Base-by-base conservation (phyloP, 2,797 vertebrate species). In the Malacoraja senta region DNA sequence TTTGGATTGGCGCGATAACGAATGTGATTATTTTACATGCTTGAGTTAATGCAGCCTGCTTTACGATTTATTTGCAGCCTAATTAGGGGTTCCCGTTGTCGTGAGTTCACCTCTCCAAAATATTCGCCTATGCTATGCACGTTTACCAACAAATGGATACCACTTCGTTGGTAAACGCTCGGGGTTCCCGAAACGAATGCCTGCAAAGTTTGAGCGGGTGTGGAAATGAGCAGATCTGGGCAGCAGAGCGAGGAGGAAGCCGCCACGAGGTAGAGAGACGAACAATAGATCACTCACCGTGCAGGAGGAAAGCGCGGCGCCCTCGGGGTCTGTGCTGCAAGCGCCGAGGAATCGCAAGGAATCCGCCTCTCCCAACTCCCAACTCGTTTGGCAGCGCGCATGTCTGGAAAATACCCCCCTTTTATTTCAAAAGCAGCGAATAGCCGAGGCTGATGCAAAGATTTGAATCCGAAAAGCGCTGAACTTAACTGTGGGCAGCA, bases 371-470 rank as follows among this genome's bases (percentile, higher is more conserved):
- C 8, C 9, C 44, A 44, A 44, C 44, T 86, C 2, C 8, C 84
- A 32, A n/a, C 1, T 7, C n/a, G 24, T 91, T 29, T 26, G 0
- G 38, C 35, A 74, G 1, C 1, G 68, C 90, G 90, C 90, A 91
- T 91, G 90, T 74, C 68, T 44, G 90, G 21, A 71, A 44, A 68
- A 26, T 1, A 19, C 68, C 21, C 2, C 10, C 10, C 17, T 12
- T 12, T 68, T 68, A 12, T 38, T 35, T 91, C 88, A 38, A 91
- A 91, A 91, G 0, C 90, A 91, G 90, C 90, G 68, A 91, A 91
- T 91, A 15, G 90, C 24, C 24, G 35, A 53, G 68, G 68, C 24
- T 29, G 68, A 35, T 53, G 90, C 35, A 21, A 26, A 53, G 21
- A 74, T 91, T 91, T 91, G 90, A 74, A 91, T 74, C 26, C 53